Evolutionary conservation across 2,113 vertebrate species (phyloP), one percentile per base, ranked within the genome.

Genomic region (Crotophaga sulcirostris): DNA sequence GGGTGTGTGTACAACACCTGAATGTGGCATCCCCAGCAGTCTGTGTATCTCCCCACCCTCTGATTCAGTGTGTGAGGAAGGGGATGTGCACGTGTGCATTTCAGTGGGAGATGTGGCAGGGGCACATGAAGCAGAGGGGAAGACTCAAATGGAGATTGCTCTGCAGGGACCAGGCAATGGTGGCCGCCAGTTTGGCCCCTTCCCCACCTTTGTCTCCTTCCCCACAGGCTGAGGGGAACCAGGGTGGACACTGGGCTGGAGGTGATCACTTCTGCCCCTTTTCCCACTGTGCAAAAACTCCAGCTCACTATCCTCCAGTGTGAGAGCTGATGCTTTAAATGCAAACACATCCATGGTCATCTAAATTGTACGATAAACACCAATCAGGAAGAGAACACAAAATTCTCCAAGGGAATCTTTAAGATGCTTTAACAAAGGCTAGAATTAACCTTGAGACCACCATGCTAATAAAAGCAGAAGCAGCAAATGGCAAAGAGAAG

Each of bases 1-100:
- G 44, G 70, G n/a, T 6, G 2, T 9, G 20, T 15, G 51, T 9
- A 0, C 9, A 3, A 5, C 15, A 28, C 17, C 4, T 6, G 13
- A 20, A 3, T 7, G 18, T 28, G 47, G 56, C 78, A 52, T 24
- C 33, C 33, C 18, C 23, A 47, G 64, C 26, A 76, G 21, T 9
- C 68, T 54, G 9, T 15, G 20, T 1, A 23, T 23, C 42, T 36
- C 42, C 52, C 7, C 36, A 4, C 7, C 9, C 25, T n/a, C 42
- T 3, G 3, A 33, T 26, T 10, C 44, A 21, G 58, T 26, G 55
- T 9, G 24, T 6, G 26, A 55, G 47, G 18, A 77, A 78, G n/a
- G 33, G 29, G 38, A 31, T 29, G 40, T 10, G 42, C 59, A 45
- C 11, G 1, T 5, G 1, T 2, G 7, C 10, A 8, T 87, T 56